Percentiles rank a stretch among this genome's conserved stretches.
These are phyloP conservation scores for Nycticorax nycticorax DNA, from an alignment of 2,113 vertebrate genomes.

Conservation along the genomic window DNA sequence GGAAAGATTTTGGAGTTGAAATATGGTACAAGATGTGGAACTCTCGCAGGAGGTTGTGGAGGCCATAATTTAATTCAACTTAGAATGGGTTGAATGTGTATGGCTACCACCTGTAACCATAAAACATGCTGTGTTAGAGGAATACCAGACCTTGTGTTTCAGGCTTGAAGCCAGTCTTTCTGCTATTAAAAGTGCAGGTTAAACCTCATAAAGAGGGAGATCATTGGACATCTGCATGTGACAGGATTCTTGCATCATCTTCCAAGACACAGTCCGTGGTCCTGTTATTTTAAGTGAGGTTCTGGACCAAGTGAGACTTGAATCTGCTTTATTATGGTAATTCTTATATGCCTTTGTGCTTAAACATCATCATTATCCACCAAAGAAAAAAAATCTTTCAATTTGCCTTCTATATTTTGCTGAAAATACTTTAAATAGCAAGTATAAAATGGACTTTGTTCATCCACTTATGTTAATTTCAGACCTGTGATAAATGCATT, in stretches of 20 bases:
- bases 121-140: not conserved
- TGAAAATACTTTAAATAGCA: not conserved
- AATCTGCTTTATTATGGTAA: not conserved
- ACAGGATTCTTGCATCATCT: not conserved
- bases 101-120: not conserved
- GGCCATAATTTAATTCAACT: not conserved
- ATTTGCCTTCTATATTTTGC: not conserved
- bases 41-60: not conserved
- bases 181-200: not conserved
- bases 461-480: not conserved
- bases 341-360: not conserved
- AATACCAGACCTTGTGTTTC: not conserved
- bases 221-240: not conserved
- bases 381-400: not conserved
- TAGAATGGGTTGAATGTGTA: not conserved
- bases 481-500: not conserved
- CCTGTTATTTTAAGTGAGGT: not conserved
- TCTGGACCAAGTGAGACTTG: not conserved
- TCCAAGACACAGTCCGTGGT: not conserved
- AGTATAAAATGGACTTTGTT: not conserved
- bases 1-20: not conserved
- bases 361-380: not conserved
- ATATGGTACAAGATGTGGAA: not conserved
- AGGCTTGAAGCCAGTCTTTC: not conserved
- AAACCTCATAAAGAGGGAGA: not conserved